Base-by-base conservation (phyloP, 2,113 vertebrate genomes). In the Pogona vitticeps region DNA sequence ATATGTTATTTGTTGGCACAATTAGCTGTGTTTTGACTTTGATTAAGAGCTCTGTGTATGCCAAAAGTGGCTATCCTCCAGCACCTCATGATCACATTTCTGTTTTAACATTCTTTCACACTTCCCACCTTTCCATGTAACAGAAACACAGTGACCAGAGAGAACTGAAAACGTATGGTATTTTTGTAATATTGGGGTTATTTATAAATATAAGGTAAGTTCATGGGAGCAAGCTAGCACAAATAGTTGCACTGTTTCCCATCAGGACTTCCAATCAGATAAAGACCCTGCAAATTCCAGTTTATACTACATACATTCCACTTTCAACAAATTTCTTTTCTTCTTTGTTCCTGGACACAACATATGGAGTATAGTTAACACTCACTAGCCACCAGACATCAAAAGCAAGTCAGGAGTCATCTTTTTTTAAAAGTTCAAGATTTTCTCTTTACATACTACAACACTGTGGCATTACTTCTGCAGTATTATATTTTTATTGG, bases 391-490 rank as follows among this genome's bases (percentile, higher is more conserved):
- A 46, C 28, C 26, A 76, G 38, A 42, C 59, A 63, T 63, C 17
- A 76, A 76, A 83, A 83, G 15, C 56, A 73, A 75, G 73, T 75
- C 36, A 83, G 42, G 26, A 61, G 75, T 28, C 28, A 76, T 84
- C 38, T 46, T 76, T n/a, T n/a, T n/a, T n/a, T 84, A 65, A 42
- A 23, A 75, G 28, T 36, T 40, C 23, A 46, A 65, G 40, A 14
- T 42, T 46, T 33, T 84, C 26, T 33, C 72, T 46, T 40, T 58
- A 42, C 18, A 65, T 76, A 26, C 40, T 18, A 63, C 58, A 76
- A 63, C 31, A 46, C 63, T 26, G 23, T 65, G 63, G 63, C 23
- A 5, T 65, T 26, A 26, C 33, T 2, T 61, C 8, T 61, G 38
- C 23, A 75, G 13, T 73, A 15, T 36, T 36, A 58, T 78, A 78